phyloP scores from a whole-genome alignment of 2,113 vertebrate species.

The Puma concolor region DNA sequence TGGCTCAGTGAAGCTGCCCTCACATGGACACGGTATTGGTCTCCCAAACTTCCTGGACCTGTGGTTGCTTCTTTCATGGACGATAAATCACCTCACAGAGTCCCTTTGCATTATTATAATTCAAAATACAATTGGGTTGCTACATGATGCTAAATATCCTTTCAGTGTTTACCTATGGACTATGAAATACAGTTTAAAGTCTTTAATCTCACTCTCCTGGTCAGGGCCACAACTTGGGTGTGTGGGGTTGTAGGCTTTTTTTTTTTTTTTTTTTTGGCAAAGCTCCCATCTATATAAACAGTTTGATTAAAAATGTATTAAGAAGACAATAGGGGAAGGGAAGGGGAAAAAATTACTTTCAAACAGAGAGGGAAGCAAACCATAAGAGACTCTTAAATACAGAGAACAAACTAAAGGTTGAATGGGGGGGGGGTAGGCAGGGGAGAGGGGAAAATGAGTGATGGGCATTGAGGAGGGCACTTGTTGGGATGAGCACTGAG shows the following conservation, averaged over 20 bases:
- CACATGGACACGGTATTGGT: accelerated
- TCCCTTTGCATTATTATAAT: not conserved
- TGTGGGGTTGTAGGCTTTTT: not conserved
- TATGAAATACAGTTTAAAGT: not conserved
- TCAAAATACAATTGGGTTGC: not conserved
- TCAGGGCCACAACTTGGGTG: not conserved
- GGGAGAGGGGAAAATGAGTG: too few relatives aligned
- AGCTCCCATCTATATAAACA: not conserved
- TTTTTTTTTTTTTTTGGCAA: not conserved
- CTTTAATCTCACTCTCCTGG: not conserved
- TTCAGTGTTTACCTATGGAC: not conserved
- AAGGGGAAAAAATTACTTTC: too few relatives aligned
- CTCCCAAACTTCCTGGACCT: not conserved
- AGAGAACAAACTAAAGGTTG: too few relatives aligned
- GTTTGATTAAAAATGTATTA: not conserved
- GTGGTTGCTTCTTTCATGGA: not conserved
- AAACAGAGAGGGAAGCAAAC: too few relatives aligned
- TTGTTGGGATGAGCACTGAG: too few relatives aligned
- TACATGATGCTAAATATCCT: not conserved
- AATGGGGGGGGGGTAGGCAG: too few relatives aligned
- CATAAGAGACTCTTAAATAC: too few relatives aligned
- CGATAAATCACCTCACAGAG: not conserved
- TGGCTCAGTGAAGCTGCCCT: not conserved
- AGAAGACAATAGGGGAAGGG: too few relatives aligned
- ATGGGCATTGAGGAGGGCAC: too few relatives aligned